Conservation (phyloP, 2,113 vertebrate genomes). For the Nettapus auritus region DNA sequence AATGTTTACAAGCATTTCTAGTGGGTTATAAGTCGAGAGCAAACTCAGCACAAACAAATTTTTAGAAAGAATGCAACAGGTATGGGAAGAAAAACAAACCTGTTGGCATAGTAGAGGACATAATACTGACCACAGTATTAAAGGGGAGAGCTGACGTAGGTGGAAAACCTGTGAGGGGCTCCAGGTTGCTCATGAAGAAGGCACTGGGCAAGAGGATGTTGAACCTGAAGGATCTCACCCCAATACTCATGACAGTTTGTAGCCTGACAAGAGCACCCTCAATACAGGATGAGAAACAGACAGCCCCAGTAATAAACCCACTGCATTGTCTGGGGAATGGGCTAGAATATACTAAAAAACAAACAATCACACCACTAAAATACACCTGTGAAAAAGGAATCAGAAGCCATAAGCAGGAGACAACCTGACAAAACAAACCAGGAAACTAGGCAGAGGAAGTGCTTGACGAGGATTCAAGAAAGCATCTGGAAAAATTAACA, state of each 20-base stretch:
- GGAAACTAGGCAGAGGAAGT: neutral
- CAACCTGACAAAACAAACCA: neutral
- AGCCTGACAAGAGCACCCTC: neutral
- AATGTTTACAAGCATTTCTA: neutral
- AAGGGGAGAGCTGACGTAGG: neutral
- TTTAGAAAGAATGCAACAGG: neutral
- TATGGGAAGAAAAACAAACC: neutral
- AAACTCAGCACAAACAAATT: neutral
- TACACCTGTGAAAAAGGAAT: neutral
- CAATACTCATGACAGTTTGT: neutral
- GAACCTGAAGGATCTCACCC: neutral
- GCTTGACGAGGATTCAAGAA: neutral
- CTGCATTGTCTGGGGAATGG: neutral
- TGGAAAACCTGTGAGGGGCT: accelerated
- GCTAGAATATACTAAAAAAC: neutral
- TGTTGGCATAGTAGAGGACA: neutral
- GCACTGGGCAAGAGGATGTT: neutral
- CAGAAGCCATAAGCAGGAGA: neutral
- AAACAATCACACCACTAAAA: neutral
- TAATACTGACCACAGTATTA: neutral
- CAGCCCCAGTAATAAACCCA: neutral
- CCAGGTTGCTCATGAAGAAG: neutral
- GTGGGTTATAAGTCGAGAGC: neutral
- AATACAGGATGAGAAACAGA: neutral
- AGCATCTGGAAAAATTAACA: neutral